These are phyloP conservation scores for Cyclargus thomasi DNA, from an alignment of 1,140 invertebrate species.

Conservation along the genomic window DNA sequence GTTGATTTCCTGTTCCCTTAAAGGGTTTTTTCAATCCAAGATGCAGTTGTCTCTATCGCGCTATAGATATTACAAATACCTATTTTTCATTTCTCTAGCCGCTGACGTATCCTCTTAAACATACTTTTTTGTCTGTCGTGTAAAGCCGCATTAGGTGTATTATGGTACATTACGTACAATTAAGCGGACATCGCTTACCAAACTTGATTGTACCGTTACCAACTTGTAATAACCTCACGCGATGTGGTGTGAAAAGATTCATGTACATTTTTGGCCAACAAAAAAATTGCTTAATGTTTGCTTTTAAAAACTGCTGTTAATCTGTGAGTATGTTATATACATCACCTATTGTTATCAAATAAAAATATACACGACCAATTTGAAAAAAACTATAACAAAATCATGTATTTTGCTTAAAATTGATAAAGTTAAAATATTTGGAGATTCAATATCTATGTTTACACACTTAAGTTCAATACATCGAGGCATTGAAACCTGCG, in stretches of 20 bases:
- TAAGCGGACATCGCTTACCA: conserved; percentile 2
- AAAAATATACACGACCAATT: no score
- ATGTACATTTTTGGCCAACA: background rate
- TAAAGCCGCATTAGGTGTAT: background rate
- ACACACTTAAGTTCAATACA: background rate
- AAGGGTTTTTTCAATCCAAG: no score
- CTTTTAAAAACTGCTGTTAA: background rate
- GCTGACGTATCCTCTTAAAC: no score
- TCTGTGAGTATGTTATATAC: background rate
- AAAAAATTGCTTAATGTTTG: background rate
- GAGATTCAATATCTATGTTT: background rate
- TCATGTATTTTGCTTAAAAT: no score
- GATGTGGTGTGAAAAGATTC: background rate
- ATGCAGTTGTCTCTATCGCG: no score
- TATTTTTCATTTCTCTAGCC: no score
- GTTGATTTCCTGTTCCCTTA: no score
- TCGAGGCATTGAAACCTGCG: background rate
- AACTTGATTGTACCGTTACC: conserved; percentile 22
- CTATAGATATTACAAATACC: no score
- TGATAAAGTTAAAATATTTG: no score
- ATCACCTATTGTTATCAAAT: no score
- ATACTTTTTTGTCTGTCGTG: no score
- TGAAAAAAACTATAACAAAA: no score
- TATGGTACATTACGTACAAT: background rate
- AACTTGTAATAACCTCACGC: background rate